Evolutionary conservation across 2,113 vertebrate species (phyloP), one percentile per base, ranked within the genome.

Genomic region (Alosa alosa): DNA sequence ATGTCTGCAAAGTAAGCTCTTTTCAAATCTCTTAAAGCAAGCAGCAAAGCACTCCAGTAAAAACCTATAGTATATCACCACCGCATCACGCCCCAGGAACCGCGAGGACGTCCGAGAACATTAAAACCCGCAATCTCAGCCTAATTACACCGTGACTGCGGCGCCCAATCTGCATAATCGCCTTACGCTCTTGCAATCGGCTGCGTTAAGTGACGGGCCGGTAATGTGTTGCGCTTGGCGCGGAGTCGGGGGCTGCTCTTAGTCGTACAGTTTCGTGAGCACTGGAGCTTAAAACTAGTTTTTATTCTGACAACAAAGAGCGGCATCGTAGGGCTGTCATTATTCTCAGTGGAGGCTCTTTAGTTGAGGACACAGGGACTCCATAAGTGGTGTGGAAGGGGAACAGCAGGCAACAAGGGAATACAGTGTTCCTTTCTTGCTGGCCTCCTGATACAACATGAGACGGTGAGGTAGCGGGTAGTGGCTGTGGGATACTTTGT

Each of bases 51-150:
- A 39, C 31, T 78, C 10, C 1, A 31, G 3, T 41, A 39, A 78
- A 78, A 78, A 78, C 72, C 31, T 78, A 39, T 15, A 78, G 72
- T 3, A 78, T 39, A 78, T 78, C 72, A 78, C 31, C 13, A 36
- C 25, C 39, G 72, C 31, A 78, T 78, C 72, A 78, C 15, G 72
- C 11, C 72, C 13, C 4, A 36, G 72, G 72, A 78, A 39, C 25
- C 72, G 83, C 81, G 75, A 86, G 86, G 86, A 89, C 86, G 89
- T 89, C 89, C 89, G 86, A 84, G 82, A 87, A 88, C 89, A 89
- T 88, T 90, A 90, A 88, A 87, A 86, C 87, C 86, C 85, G 89
- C 89, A 90, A 90, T 89, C 86, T 90, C 85, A 83, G 86, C 87
- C 87, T 90, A 90, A 90, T 90, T 90, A 89, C 68, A 83, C 85